These are phyloP conservation scores for Epinephelus awoara DNA, from an alignment of 2,797 vertebrate genomes.

Conservation along the genomic window DNA sequence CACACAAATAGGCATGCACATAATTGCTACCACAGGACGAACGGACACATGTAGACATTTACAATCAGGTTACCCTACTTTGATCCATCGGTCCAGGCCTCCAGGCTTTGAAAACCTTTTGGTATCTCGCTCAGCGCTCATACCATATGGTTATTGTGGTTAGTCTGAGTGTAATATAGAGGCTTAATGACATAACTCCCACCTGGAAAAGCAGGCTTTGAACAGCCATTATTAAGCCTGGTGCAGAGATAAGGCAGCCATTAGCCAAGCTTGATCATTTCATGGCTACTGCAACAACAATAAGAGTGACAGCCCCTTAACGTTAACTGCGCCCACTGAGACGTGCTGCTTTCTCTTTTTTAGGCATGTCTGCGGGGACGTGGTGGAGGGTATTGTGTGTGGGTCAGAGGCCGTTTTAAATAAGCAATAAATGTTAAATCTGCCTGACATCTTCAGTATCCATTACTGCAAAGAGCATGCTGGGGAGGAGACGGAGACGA, in stretches of 20 bases:
- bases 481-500: constrained; percentile 58
- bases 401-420: constrained; percentile 79
- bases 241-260: constrained; percentile 78
- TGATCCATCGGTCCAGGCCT: constrained; percentile 58
- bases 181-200: constrained; percentile 76
- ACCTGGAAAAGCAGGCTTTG: constrained; percentile 75
- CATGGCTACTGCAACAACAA: constrained; percentile 78
- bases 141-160: constrained; percentile 69
- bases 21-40: constrained; percentile 64
- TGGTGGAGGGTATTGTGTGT: constrained; percentile 60
- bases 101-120: constrained; percentile 62
- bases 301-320: constrained; percentile 62
- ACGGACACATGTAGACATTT: constrained; percentile 73
- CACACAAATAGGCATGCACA: constrained; percentile 45
- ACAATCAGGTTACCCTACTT: constrained; percentile 72
- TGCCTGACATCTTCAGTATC: constrained; percentile 84
- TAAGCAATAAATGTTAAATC: constrained; percentile 83
- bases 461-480: constrained; percentile 78
- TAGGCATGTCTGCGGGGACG: constrained; percentile 58
- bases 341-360: constrained; percentile 50
- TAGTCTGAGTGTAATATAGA: constrained; percentile 71
- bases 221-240: constrained; percentile 73
- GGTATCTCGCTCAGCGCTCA: constrained; percentile 51
- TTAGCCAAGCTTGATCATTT: constrained; percentile 77
- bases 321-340: constrained; percentile 50